Evolutionary conservation across 2,113 vertebrate species (phyloP), one percentile per base, ranked within the genome.

Genomic region (Lycocorax pyrrhopterus): DNA sequence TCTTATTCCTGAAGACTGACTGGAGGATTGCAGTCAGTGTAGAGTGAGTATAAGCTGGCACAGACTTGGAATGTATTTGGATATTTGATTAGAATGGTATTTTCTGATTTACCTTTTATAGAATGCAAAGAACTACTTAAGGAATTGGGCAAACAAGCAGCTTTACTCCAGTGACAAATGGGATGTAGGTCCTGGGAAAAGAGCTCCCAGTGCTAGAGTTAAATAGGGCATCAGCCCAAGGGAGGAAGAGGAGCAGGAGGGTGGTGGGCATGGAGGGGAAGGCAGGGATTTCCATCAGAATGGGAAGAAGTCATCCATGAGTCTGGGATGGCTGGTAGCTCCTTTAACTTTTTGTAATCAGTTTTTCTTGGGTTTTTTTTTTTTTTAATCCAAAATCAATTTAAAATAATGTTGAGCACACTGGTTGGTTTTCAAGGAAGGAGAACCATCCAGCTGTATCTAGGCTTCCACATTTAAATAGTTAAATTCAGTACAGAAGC

Each of bases 71-170:
- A 82, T 89, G 51, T 63, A 19, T 97, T 84, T 92, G 86, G 89
- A 46, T 67, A 37, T 93, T 85, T 95, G 71, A 47, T 95, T 73
- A 87, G 87, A 88, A 82, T 82, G 77, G 35, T 75, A 66, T 90
- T 96, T 96, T 94, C 80, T 96, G 94, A 92, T 96, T 90, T 58
- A 44, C 73, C 49, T 95, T 96, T 92, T 92, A 71, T 46, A 69
- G 93, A 84, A 75, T 85, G 59, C 46, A 76, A 37, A 59, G 56
- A 78, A 18, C 16, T 66, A 30, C 55, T 19, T 47, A 43, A 74
- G 51, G 58, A 89, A n/a, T 13, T 27, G 59, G 25, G 30, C 39
- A 67, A 75, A 55, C 43, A 69, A 63, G 9, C 35, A 66, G 25
- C 46, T 33, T 71, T 89, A 7, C 26, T 86, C 25, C 56, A 74